Evolutionary conservation across 2,113 vertebrate species (phyloP).

Genomic region (Murina feae): DNA sequence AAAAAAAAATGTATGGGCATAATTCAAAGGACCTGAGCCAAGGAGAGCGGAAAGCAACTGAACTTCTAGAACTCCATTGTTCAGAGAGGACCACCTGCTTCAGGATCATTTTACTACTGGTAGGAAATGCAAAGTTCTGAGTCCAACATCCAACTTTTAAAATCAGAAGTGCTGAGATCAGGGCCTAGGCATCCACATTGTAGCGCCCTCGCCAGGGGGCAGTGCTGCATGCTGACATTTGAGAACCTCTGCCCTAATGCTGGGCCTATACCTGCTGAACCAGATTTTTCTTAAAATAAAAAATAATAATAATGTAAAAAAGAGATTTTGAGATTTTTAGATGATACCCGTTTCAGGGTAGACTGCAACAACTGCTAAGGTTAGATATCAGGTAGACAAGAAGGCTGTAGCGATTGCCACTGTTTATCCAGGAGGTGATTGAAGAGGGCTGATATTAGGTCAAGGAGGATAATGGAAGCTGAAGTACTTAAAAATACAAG

Average conservation of each 20-base stretch:
- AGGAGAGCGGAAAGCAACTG: slow-evolving; percentile 31
- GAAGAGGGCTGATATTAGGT: background rate
- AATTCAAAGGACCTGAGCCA: slow-evolving; percentile 42
- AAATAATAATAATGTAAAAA: background rate
- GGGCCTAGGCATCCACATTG: background rate
- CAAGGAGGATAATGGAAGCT: background rate
- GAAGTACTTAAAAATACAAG: background rate
- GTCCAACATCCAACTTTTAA: background rate
- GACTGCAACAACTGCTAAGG: background rate
- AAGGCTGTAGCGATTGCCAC: background rate
- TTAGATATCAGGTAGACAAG: background rate
- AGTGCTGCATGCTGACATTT: background rate
- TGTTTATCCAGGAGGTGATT: background rate
- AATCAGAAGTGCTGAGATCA: background rate
- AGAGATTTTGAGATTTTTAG: background rate
- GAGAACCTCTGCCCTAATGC: background rate
- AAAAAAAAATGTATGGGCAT: slow-evolving; percentile 14
- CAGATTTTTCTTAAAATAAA: background rate
- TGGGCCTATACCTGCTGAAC: background rate
- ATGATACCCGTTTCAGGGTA: background rate
- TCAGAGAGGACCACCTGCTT: background rate
- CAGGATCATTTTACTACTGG: background rate
- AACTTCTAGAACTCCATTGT: background rate
- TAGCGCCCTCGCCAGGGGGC: background rate
- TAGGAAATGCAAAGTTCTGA: background rate